A percentile compares a stretch with the other conserved stretches of the same genome.
Evolutionary conservation across 2,113 vertebrate species (phyloP).

Genomic region (Panurus biarmicus): DNA sequence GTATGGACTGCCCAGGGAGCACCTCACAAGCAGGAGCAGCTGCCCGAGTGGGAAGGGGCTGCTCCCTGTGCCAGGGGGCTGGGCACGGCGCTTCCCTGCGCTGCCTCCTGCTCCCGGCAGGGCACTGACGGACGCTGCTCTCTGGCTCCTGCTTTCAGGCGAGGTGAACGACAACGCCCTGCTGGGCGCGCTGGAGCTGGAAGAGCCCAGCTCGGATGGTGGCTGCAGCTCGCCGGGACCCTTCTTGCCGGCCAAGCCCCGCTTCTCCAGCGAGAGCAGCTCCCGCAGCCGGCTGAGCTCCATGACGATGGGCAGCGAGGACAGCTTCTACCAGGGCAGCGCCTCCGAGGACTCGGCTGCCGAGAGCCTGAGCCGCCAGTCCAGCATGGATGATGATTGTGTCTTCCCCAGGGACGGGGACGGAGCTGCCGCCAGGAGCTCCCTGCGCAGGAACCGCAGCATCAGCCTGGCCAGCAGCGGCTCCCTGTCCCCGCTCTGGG

Average conservation of each 20-base stretch:
- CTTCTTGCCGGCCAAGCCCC: not conserved
- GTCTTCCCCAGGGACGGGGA: constrained; percentile 70
- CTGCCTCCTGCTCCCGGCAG: rapidly evolving
- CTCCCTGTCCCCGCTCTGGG: constrained; percentile 81
- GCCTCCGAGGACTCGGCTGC: constrained; percentile 73
- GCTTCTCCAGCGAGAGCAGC: constrained; percentile 87
- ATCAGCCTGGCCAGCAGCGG: constrained; percentile 78
- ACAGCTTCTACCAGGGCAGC: constrained; percentile 59
- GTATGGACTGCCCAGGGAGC: not conserved
- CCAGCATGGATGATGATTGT: constrained; percentile 73
- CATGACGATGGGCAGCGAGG: constrained; percentile 83
- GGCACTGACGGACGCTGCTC: not conserved
- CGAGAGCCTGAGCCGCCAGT: constrained; percentile 69
- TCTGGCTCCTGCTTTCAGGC: constrained; percentile 63
- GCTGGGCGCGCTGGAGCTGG: constrained; percentile 55
- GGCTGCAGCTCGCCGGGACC: not conserved
- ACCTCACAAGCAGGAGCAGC: not conserved
- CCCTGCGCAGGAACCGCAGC: constrained; percentile 74
- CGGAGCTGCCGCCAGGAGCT: not conserved
- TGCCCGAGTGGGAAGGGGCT: not conserved
- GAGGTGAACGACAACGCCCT: constrained; percentile 49
- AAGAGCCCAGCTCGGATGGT: not conserved
- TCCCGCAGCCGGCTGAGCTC: constrained; percentile 75
- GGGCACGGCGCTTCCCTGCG: rapidly evolving
- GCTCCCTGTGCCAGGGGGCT: not conserved